Conservation (phyloP, 2,888 invertebrate species). For the Endotricha flammealis region DNA sequence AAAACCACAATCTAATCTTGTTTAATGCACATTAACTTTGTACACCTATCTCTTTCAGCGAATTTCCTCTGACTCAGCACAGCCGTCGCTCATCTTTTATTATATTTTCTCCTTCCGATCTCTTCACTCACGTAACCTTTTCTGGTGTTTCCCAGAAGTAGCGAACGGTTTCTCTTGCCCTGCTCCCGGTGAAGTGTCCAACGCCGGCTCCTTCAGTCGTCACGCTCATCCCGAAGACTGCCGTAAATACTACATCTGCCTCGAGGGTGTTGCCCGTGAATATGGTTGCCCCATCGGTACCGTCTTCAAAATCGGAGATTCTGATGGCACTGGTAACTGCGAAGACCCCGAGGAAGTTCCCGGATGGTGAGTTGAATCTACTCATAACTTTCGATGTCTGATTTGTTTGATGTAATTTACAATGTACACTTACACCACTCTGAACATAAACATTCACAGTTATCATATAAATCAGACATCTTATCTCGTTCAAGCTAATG, state of each 20-base stretch:
- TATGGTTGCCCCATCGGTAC: constrained; percentile 97
- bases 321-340: constrained; percentile 94
- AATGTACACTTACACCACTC: neutral
- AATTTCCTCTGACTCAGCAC: constrained; percentile 31
- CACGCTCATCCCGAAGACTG: constrained; percentile 97
- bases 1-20: constrained; percentile 8
- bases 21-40: constrained; percentile 16
- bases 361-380: constrained; percentile 87
- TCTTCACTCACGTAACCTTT: constrained; percentile 51
- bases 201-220: constrained; percentile 93
- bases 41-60: constrained; percentile 27
- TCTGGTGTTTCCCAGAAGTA: constrained; percentile 83
- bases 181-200: constrained; percentile 87
- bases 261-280: constrained; percentile 93
- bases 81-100: constrained; percentile 33
- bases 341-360: constrained; percentile 97
- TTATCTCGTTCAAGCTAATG: constrained; percentile 50
- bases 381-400: constrained; percentile 10
- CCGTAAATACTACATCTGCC: constrained; percentile 96
- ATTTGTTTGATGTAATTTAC: neutral
- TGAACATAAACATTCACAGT: neutral
- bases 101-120: constrained; percentile 42
- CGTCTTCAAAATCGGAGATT: constrained; percentile 95
- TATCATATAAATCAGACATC: constrained; percentile 19
- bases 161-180: constrained; percentile 94